A percentile compares a stretch with the other conserved stretches of the same genome.
phyloP scores from a whole-genome alignment of 2,888 invertebrate genomes.

The Lomographa bimaculata region DNA sequence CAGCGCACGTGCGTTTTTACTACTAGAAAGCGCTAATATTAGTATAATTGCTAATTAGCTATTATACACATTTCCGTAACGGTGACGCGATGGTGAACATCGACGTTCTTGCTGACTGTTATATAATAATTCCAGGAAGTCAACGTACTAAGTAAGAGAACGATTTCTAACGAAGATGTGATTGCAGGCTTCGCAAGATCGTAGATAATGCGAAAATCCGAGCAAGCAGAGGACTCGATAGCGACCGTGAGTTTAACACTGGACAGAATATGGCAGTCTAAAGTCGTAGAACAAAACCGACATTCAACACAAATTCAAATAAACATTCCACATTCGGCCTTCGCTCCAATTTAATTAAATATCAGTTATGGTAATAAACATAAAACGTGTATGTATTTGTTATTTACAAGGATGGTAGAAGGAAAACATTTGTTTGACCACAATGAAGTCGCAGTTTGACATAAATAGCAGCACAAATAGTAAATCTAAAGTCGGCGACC shows the following conservation, averaged over 20 bases:
- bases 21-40: conserved; percentile 45
- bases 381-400: not conserved
- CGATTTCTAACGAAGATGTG: conserved; percentile 5
- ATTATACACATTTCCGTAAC: conserved; percentile 38
- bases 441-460: conserved; percentile 3
- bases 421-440: conserved; percentile 5
- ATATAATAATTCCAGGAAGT: conserved; percentile 12
- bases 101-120: conserved; percentile 14
- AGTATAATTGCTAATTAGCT: conserved; percentile 38
- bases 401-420: not conserved
- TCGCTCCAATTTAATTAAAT: no score
- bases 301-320: no score
- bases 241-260: conserved; percentile 5
- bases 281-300: no score
- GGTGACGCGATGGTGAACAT: conserved; percentile 17
- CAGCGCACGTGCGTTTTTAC: conserved; percentile 38
- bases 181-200: not conserved
- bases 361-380: no score
- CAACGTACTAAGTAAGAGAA: conserved; percentile 2
- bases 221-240: no score
- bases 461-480: not conserved
- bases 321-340: no score
- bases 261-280: no score
- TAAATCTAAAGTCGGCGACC: no score
- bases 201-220: conserved; percentile 5